Evolutionary conservation across 2,113 vertebrate genomes (phyloP).

Genomic region (Mus pahari): DNA sequence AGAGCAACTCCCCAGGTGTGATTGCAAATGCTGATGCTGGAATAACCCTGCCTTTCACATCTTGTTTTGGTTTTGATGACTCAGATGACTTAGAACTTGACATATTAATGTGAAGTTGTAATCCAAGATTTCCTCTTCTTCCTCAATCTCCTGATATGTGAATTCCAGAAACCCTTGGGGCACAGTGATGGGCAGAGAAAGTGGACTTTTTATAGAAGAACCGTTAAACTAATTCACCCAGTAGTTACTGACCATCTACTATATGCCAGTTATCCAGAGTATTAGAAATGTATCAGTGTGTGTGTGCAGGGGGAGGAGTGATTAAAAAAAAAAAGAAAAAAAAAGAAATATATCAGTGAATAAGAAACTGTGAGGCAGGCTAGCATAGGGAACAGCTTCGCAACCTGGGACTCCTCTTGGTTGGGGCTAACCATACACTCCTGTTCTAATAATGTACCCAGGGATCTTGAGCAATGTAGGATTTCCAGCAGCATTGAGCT

Average conservation of each 20-base stretch:
- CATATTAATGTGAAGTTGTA: background rate
- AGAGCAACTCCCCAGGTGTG: constrained; percentile 15
- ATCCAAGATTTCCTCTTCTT: background rate
- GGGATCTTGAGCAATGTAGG: background rate
- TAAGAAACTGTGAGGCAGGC: background rate
- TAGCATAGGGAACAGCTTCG: background rate
- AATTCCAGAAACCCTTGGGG: background rate
- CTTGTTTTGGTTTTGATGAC: background rate
- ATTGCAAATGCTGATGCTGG: background rate
- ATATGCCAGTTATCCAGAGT: background rate
- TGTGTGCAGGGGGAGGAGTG: too few relatives aligned
- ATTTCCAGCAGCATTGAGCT: background rate
- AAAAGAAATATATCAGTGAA: background rate
- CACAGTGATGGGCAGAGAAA: background rate
- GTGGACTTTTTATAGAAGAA: background rate
- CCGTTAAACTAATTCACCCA: constrained; percentile 24
- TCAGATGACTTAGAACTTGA: background rate
- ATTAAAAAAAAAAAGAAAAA: too few relatives aligned
- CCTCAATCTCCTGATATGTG: background rate
- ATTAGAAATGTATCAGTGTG: background rate
- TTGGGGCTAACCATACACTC: background rate
- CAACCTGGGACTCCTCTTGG: background rate
- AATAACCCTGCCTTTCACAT: background rate
- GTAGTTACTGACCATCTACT: background rate
- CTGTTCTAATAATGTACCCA: background rate